Conservation (phyloP, 2,888 invertebrate species). For the Caenorhabditis sulstoni region DNA sequence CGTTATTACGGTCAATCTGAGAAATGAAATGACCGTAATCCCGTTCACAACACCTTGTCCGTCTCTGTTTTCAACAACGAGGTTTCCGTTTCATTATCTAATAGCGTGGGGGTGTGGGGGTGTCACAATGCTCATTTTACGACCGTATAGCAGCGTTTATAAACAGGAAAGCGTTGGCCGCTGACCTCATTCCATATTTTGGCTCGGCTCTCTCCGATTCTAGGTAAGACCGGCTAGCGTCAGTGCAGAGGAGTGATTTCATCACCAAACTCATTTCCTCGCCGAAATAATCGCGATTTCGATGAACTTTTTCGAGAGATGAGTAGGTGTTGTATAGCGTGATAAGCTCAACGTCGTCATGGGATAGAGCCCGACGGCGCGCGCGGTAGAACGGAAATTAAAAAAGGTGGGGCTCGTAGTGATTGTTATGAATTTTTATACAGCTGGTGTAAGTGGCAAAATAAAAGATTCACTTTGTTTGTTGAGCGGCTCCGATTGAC, state of each 20-base stretch:
- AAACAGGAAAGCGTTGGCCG: not conserved
- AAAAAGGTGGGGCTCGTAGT: constrained; percentile 56
- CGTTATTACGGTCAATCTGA: constrained; percentile 63
- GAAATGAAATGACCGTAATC: constrained; percentile 60
- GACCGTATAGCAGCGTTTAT: constrained; percentile 27
- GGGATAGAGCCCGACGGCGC: constrained; percentile 12
- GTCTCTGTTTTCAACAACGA: not conserved
- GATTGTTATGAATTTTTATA: constrained; percentile 31
- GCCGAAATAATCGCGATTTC: constrained; percentile 8
- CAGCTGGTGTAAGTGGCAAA: constrained; percentile 6
- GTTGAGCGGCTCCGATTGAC: constrained; percentile 27
- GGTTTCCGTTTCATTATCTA: constrained; percentile 19
- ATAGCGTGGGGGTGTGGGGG: constrained; percentile 27
- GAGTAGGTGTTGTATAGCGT: constrained; percentile 52
- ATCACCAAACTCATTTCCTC: constrained; percentile 23
- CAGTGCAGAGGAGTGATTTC: constrained; percentile 32
- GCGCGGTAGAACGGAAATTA: constrained; percentile 52
- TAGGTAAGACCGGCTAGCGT: constrained; percentile 26
- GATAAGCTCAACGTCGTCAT: no score
- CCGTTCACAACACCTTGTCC: constrained; percentile 63
- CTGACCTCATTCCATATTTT: constrained; percentile 22
- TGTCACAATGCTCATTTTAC: constrained; percentile 33
- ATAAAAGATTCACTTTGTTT: constrained; percentile 28
- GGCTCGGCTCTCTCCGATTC: constrained; percentile 11
- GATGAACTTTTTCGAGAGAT: constrained; percentile 31